These are phyloP conservation scores for Oriolus oriolus DNA, from an alignment of 2,113 vertebrate species.

Conservation along the genomic window DNA sequence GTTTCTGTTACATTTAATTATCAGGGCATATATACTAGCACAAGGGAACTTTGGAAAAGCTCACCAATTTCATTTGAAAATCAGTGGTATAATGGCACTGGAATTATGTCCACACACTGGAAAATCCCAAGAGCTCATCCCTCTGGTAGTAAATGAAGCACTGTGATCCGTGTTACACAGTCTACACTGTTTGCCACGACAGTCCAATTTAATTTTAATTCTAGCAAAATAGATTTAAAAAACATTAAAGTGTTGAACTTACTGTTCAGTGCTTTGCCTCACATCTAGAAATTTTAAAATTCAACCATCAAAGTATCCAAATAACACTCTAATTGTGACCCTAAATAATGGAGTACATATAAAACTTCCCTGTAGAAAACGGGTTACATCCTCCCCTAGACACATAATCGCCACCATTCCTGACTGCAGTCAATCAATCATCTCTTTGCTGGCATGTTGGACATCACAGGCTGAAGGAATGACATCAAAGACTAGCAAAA, in stretches of 20 bases:
- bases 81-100: neutral
- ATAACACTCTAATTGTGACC: neutral
- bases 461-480: neutral
- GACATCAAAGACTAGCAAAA: neutral
- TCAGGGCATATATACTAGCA: neutral
- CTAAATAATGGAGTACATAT: neutral
- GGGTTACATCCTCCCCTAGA: too few relatives aligned
- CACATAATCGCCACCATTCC: neutral
- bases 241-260: neutral
- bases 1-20: neutral
- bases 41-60: neutral
- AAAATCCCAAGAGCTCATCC: neutral
- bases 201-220: neutral
- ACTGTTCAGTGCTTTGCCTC: neutral
- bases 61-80: neutral
- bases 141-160: neutral
- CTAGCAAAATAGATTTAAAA: neutral
- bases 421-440: neutral
- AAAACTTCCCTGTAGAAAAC: neutral
- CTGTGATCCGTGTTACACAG: neutral
- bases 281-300: neutral
- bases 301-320: neutral
- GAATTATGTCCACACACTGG: neutral
- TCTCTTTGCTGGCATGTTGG: neutral
- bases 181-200: rapidly evolving